Evolutionary conservation across 1,140 invertebrate species (phyloP), one percentile per base, ranked within the genome.

Genomic region (Nephotettix cincticeps): DNA sequence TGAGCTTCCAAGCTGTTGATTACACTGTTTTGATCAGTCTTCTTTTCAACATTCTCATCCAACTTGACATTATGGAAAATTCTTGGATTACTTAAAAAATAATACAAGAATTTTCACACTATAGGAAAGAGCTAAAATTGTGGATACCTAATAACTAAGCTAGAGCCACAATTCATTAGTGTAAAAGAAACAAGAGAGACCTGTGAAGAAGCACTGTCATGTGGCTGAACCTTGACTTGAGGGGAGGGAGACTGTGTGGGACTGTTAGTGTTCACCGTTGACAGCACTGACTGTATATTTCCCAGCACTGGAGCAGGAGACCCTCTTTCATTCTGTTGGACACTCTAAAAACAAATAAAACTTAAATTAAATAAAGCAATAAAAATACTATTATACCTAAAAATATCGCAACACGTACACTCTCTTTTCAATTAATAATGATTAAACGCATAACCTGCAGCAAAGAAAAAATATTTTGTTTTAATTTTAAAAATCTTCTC

Each of bases 291-390:
- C 56, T 58, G 68, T 14, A 70, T 32, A 25, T 58, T 70, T n/a
- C 68, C 54, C 13, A 70, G n/a, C 9, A 25, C 29, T 6, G 68
- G 68, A 61, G 51, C 68, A 2, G 68, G 68, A 1, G 68, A 70
- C 28, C 13, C 51, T 58, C 47, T 70, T 0, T 70, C 68, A 54
- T 40, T 67, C 25, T 67, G 64, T 23, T 4, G 4, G n/a, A 51
- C 17, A 51, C 47, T 19, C 21, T 51, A 51, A 3, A n/a, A 51
- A 23, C 19, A 51, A 43, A 43, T n/a, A 9, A 43, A 11, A n/a
- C 9, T 43, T 43, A n/a, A 43, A 43, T 9, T n/a, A 43, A 43
- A 43, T n/a, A 43, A 11, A 43, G 40, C 40, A 11, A 11, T 43
- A 43, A n/a, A 43, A 43, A 9, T 9, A n/a, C 40, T 43, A 43